These are phyloP conservation scores for Hirtodrosophila cameraria DNA, from an alignment of 2,888 invertebrate species.

Conservation along the genomic window DNA sequence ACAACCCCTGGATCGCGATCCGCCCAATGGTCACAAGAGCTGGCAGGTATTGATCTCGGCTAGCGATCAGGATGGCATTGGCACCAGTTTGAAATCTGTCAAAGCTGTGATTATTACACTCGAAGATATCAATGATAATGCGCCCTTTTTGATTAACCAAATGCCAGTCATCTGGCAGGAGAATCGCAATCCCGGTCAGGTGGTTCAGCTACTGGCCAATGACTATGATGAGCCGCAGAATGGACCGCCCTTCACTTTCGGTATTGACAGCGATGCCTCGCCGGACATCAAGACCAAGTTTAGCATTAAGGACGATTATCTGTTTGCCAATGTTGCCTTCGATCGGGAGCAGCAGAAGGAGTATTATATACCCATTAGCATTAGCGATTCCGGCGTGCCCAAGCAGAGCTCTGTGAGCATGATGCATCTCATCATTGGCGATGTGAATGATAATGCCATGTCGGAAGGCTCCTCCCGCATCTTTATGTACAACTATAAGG, in stretches of 20 bases:
- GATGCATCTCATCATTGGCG: constrained; percentile 95
- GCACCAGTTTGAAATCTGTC: constrained; percentile 85
- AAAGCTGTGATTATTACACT: constrained; percentile 89
- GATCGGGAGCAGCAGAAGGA: constrained; percentile 95
- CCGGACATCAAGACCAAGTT: constrained; percentile 90
- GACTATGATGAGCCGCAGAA: constrained; percentile 93
- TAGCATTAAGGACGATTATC: constrained; percentile 87
- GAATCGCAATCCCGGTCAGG: constrained; percentile 89
- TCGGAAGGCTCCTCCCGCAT: constrained; percentile 93
- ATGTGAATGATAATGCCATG: constrained; percentile 97
- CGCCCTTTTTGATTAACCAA: constrained; percentile 92
- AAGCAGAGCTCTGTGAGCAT: constrained; percentile 91
- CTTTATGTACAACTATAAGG: constrained; percentile 97
- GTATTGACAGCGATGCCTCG: constrained; percentile 85
- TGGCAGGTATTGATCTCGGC: constrained; percentile 92
- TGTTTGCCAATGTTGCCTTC: constrained; percentile 90
- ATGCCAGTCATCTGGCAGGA: constrained; percentile 94
- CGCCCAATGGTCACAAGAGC: constrained; percentile 92
- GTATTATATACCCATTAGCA: constrained; percentile 94
- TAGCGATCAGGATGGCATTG: constrained; percentile 90
- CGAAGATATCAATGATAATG: constrained; percentile 96
- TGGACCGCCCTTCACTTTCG: constrained; percentile 93
- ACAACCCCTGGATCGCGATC: constrained; percentile 93
- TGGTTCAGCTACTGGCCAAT: constrained; percentile 89
- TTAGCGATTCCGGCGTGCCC: constrained; percentile 93